phyloP scores from a whole-genome alignment of 1,140 invertebrate genomes.

The Drosophila rufa region DNA sequence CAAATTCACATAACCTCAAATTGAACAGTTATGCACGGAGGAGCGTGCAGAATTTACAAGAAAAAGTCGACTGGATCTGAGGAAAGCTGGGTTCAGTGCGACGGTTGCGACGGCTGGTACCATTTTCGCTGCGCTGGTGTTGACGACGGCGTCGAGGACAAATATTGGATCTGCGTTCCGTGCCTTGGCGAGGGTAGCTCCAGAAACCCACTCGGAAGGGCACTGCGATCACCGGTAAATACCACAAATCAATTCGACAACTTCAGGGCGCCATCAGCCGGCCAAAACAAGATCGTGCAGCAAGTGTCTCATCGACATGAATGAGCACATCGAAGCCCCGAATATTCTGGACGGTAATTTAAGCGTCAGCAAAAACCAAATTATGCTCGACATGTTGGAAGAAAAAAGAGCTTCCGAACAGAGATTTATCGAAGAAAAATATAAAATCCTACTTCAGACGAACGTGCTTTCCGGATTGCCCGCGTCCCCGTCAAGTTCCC shows the following conservation, averaged over 20 bases:
- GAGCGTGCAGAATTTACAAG: slow-evolving; percentile 1
- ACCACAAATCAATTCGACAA: too few species aligned
- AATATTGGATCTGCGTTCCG: not conserved
- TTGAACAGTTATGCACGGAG: not conserved
- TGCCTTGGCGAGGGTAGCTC: not conserved
- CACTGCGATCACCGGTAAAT: too few species aligned
- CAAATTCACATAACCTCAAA: not conserved
- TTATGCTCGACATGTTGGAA: not conserved
- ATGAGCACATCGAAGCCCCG: not conserved
- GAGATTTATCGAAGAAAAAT: not conserved
- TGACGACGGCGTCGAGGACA: not conserved
- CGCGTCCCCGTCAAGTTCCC: not conserved
- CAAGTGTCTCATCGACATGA: not conserved
- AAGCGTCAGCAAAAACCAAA: not conserved
- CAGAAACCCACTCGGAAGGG: too few species aligned
- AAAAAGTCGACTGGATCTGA: not conserved
- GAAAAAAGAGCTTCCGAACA: not conserved
- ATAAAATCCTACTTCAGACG: not conserved
- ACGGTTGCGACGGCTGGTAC: not conserved
- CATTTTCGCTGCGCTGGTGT: slow-evolving; percentile 2
- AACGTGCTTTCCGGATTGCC: not conserved
- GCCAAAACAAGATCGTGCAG: not conserved
- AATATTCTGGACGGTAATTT: not conserved
- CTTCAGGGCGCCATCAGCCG: too few species aligned
- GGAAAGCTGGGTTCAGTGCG: slow-evolving; percentile 2